These are phyloP conservation scores for Psammodynastes pulverulentus DNA, from an alignment of 2,113 vertebrate species.

Conservation along the genomic window DNA sequence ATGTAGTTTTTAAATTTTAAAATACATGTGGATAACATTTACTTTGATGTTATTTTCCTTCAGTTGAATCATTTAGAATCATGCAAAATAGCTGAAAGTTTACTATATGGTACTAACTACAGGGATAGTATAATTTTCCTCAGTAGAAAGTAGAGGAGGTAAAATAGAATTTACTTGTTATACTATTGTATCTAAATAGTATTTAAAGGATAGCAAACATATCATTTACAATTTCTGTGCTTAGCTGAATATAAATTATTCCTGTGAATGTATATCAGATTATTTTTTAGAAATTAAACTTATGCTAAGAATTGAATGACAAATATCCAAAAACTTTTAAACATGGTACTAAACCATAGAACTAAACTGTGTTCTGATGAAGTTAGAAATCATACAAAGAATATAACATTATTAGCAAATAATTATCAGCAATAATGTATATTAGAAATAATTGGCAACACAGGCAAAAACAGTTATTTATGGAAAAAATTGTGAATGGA, in stretches of 20 bases:
- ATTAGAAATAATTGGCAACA: background rate
- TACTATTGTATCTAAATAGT: constrained; percentile 13
- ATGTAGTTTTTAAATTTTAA: background rate
- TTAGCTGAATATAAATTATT: background rate
- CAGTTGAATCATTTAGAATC: background rate
- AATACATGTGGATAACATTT: background rate
- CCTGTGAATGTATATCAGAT: background rate
- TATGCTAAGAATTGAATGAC: background rate
- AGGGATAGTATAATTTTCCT: background rate
- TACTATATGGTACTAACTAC: background rate
- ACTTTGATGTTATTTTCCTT: background rate
- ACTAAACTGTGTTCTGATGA: background rate
- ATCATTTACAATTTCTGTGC: background rate
- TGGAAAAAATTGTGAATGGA: background rate
- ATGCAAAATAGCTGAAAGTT: background rate
- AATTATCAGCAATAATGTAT: background rate
- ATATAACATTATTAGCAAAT: background rate
- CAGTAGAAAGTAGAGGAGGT: constrained; percentile 20
- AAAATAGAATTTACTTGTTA: background rate
- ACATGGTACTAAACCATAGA: constrained; percentile 8
- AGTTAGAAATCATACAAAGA: background rate
- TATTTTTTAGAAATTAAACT: background rate
- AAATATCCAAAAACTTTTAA: background rate
- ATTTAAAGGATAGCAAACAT: background rate
- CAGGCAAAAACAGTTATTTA: background rate